Percentiles rank a stretch among this genome's conserved stretches.
phyloP scores from a whole-genome alignment of 2,797 vertebrate genomes.

The Cirrhinus molitorella region DNA sequence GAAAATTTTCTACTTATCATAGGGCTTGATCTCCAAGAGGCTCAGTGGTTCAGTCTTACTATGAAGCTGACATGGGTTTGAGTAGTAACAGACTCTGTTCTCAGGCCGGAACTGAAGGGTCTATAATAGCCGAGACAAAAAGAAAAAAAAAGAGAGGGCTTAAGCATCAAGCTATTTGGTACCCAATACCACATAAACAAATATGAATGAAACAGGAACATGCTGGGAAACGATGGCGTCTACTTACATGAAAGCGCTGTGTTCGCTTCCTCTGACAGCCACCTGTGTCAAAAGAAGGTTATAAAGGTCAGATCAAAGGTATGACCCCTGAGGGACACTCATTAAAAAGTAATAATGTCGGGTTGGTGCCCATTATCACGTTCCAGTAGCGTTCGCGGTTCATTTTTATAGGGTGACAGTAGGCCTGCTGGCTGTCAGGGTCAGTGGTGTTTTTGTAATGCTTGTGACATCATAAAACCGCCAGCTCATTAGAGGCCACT shows the following conservation, averaged over 20 bases:
- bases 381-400: constrained; percentile 32
- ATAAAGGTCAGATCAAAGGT: constrained; percentile 54
- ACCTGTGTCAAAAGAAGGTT: constrained; percentile 51
- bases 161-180: constrained; percentile 1
- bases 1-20: background rate
- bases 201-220: constrained; percentile 38
- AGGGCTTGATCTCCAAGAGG: background rate
- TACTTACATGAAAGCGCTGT: constrained; percentile 50
- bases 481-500: constrained; percentile 60
- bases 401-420: constrained; percentile 50
- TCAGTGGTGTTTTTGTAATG: constrained; percentile 37
- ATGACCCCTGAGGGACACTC: constrained; percentile 44
- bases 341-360: constrained; percentile 37
- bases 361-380: constrained; percentile 43
- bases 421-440: constrained; percentile 44
- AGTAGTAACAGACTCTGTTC: constrained; percentile 22
- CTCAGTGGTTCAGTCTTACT: constrained; percentile 42
- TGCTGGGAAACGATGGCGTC: constrained; percentile 30
- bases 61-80: constrained; percentile 43
- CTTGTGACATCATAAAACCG: constrained; percentile 48
- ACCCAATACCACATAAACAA: constrained; percentile 48
- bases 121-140: constrained; percentile 31
- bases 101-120: constrained; percentile 20
- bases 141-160: background rate
- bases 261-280: constrained; percentile 27